Evolutionary conservation across 1,140 invertebrate genomes (phyloP), one percentile per base, ranked within the genome.

Genomic region (Globodera rostochiensis): DNA sequence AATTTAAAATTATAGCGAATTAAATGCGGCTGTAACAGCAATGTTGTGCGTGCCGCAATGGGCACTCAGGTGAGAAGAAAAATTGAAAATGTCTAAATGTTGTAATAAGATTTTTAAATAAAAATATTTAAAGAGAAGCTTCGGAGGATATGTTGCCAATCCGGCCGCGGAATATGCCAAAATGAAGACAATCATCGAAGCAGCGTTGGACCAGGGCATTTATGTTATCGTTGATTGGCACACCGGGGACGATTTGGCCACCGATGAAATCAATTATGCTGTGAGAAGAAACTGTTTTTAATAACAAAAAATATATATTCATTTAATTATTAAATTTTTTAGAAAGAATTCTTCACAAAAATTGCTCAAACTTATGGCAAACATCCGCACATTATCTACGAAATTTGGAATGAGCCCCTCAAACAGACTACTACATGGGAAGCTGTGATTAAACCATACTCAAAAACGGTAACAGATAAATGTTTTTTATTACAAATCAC

Each of bases 161-260:
- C 80, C 80, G 46, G 45, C 1, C 60, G 46, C 8, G 15, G 80
- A 81, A 49, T 49, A 64, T 5, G 50, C 47, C 3, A 81, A 81
- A 46, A 60, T 81, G 66, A 49, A 80, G 5, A 49, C 21, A 6
- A 45, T 81, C 13, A 66, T 81, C 25, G 60, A 81, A 25, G 80
- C 50, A 6, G 80, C 80, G 13, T 50, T 81, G n/a, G 74, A 45
- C 57, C 45, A 79, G 11, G 77, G 77, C 15, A 80, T 81, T 53
- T 81, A 81, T 60, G 80, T 81, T 19, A 53, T 81, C 45, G 77
- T 81, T 13, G 80, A 81, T 69, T 81, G 74, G 74, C 80, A 81
- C 73, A 73, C 73, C 8, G 50, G 60, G n/a, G 77, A 79, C 57
- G 57, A 64, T 64, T 64, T 64, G 49, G 80, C 80, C 70, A 53